Conservation (phyloP, 2,797 vertebrate species). For the Zalophus californianus region DNA sequence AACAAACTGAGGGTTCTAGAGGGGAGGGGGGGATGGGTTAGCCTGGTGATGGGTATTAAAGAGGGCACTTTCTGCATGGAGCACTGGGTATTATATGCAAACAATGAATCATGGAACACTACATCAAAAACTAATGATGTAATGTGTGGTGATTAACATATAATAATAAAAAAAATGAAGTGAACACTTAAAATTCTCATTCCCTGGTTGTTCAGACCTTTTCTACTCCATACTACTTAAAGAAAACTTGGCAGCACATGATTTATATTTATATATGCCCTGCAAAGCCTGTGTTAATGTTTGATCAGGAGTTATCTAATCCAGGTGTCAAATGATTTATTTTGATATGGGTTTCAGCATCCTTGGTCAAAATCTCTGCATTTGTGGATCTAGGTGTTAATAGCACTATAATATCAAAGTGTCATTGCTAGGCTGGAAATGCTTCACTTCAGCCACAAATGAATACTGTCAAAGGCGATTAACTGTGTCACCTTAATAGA, state of each 20-base stretch:
- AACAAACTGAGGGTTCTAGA: no score
- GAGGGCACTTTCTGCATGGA: no score
- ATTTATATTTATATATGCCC: neutral
- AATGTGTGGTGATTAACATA: no score
- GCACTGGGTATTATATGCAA: no score
- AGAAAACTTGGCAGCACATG: slow-evolving; percentile 50
- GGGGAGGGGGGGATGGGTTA: no score
- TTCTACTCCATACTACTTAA: neutral
- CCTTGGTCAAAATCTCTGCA: slow-evolving; percentile 50
- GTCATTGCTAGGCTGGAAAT: slow-evolving; percentile 79
- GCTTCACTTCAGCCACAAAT: slow-evolving; percentile 84
- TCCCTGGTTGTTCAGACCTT: neutral
- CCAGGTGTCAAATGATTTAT: slow-evolving; percentile 49
- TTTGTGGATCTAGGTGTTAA: slow-evolving; percentile 60
- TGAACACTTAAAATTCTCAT: neutral
- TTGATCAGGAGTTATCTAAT: slow-evolving; percentile 67
- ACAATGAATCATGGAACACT: no score
- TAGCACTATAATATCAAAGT: slow-evolving; percentile 57
- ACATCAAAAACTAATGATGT: no score
- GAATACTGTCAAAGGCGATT: slow-evolving; percentile 82
- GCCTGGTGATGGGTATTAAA: no score
- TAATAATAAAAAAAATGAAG: neutral
- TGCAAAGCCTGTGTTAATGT: slow-evolving; percentile 35
- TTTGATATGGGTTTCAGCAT: slow-evolving; percentile 65
- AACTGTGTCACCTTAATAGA: slow-evolving; percentile 79